Base-by-base conservation (phyloP, 2,797 vertebrate genomes). In the Adelosebastes latens region DNA sequence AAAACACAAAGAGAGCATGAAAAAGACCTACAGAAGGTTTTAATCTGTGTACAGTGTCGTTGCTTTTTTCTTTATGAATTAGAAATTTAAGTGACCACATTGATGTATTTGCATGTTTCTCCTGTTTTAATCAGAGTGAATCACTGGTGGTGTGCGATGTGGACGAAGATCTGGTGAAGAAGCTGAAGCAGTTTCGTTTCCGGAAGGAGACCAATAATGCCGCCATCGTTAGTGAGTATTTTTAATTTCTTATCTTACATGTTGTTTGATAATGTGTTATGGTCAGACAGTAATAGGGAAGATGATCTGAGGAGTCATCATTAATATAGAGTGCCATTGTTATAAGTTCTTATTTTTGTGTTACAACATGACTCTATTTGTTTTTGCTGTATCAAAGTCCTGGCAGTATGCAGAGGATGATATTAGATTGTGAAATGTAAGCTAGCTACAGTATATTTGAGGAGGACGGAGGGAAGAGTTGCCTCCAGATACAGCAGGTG, bases 191-290 rank as follows among this genome's bases (percentile, higher is more conserved):
- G 72, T 97, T 97, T 32, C 96, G 96, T 62, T 95, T 97, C 82
- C 94, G 96, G 59, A 97, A 96, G 91, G 94, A 95, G 82, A 96
- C 95, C 78, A 96, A 93, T 25, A 96, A 97, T 8, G 96, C 96
- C 0, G 96, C 96, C 52, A 96, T 97, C 69, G 87, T 97, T 60
- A 96, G 96, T 97, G 84, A 96, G 96, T 94, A 59, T 49, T 18
- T 72, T 72, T 18, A 14, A 3, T 18, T 66, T 32, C 1, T 32
- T 27, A 3, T 34, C 14, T 9, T 56, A 1, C 24, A 10, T n/a
- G 3, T 32, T 49, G 31, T 29, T 55, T 59, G 24, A 39, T 63
- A 5, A 60, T n/a, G 1, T 62, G 0, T 4, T 12, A 10, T 7
- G 32, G 22, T 67, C 39, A 16, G 14, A 46, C 42, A 49, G 16